A percentile compares a stretch with the other conserved stretches of the same genome.
phyloP scores from a whole-genome alignment of 2,888 invertebrate species.

The Leptogaster cylindrica region DNA sequence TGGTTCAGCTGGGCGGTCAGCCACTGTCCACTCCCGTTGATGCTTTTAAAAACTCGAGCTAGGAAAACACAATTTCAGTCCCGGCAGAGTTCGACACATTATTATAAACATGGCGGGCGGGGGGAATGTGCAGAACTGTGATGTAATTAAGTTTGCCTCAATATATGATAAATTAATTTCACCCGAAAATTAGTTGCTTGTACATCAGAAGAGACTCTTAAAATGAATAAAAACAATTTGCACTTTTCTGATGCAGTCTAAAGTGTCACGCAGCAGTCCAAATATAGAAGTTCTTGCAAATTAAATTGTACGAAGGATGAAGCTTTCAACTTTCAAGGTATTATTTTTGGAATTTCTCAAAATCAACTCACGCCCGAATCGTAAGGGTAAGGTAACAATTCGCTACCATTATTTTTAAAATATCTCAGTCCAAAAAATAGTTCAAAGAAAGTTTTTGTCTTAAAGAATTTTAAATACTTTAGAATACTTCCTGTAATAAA shows the following conservation, averaged over 20 bases:
- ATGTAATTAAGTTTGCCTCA: background rate
- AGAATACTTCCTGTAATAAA: too few species aligned
- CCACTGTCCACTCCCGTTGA: background rate
- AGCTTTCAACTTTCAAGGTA: background rate
- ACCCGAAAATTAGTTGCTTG: background rate
- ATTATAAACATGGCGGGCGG: background rate
- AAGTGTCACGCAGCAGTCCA: too few species aligned
- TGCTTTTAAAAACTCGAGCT: background rate
- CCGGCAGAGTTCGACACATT: background rate
- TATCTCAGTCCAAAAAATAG: too few species aligned
- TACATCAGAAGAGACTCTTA: too few species aligned
- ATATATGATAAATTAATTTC: background rate
- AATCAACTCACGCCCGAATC: background rate
- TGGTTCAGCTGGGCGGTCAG: background rate
- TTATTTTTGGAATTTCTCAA: background rate
- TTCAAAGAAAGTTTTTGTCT: too few species aligned
- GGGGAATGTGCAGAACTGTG: background rate
- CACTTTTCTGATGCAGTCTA: too few species aligned
- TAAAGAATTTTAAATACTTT: too few species aligned
- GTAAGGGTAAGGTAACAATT: too few species aligned
- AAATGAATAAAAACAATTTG: too few species aligned
- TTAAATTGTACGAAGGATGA: too few species aligned
- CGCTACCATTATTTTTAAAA: too few species aligned
- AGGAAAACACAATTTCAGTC: background rate
- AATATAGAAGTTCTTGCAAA: too few species aligned